These are phyloP conservation scores for Actinia tenebrosa DNA, from an alignment of 64 coral and sea anemone genomes.

Conservation along the genomic window DNA sequence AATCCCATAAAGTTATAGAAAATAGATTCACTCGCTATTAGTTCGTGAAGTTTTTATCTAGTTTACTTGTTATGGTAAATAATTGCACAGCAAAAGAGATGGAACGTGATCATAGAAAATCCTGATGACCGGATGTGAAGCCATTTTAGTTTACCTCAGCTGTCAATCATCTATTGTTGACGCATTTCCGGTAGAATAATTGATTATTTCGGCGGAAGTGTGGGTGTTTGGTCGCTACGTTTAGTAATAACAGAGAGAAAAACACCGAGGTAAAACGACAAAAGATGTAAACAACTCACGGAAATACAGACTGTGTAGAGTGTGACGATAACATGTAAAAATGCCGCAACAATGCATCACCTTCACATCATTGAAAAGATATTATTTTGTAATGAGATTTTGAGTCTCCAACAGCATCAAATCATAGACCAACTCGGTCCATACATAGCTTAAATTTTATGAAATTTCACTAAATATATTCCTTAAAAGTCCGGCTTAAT, in stretches of 20 bases:
- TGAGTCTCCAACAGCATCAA: too few species aligned
- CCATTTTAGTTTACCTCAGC: background rate
- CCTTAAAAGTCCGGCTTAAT: background rate
- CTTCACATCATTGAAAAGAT: too few species aligned
- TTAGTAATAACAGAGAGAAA: background rate
- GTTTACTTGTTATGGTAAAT: background rate
- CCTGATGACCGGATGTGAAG: conserved; percentile 23
- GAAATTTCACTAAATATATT: background rate
- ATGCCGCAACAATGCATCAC: too few species aligned
- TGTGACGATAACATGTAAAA: background rate
- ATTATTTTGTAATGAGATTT: too few species aligned
- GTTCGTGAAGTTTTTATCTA: background rate
- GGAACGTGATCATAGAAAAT: conserved; percentile 18
- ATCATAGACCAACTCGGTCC: too few species aligned
- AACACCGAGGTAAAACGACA: background rate
- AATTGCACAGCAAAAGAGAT: background rate
- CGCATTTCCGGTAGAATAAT: conserved; percentile 19
- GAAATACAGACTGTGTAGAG: background rate
- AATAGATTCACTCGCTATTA: too few species aligned
- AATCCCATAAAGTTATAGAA: too few species aligned
- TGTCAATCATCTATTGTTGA: conserved; percentile 40
- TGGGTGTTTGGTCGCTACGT: background rate
- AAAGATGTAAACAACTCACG: conserved; percentile 7
- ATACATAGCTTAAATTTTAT: too few species aligned
- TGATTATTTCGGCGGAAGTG: conserved; percentile 8